Evolutionary conservation across 2,797 vertebrate genomes (phyloP), one percentile per base, ranked within the genome.

Genomic region (Crenichthys baileyi): DNA sequence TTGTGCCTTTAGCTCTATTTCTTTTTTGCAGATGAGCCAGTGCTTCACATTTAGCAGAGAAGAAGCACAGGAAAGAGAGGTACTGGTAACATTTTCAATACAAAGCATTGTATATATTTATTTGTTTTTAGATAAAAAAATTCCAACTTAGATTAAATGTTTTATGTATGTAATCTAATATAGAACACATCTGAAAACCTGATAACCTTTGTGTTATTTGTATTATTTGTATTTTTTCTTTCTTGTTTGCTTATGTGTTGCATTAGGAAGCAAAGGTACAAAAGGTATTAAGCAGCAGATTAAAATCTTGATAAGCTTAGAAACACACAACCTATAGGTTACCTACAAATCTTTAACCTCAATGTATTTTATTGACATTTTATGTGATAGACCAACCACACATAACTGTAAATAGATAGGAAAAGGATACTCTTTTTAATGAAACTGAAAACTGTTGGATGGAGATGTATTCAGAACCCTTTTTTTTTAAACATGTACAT

Each of bases 11-110:
- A 36, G 29, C 29, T 65, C 18, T 65, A 39, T 65, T 39, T 65
- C 18, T 63, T 60, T 63, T 51, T 75, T 72, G 7, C 88, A 97
- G 97, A 97, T 96, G 88, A 95, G 90, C 80, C 96, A 96, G 85
- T 97, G 96, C 88, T 97, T 97, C 87, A 94, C 90, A n/a, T 97
- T 97, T 39, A 94, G 91, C 0, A 90, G 90, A 72, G 95, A 95
- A 71, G 95, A 96, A 31, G 91, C 93, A 63, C 90, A 93, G 44
- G 92, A 95, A 72, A 94, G 96, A 93, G 92, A 96, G 96, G 97
- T 97, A 96, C 61, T 55, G n/a, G 50, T 60, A 58, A 65, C 51
- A 72, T 63, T 75, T 11, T 4, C 1, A 58, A 58, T 26, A 44
- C 20, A 4, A 20, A n/a, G 22, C 16, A 8, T 24, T 39, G 20